Evolutionary conservation across 30 jellyfish, hydroid and myxozoan genomes (phyloP).

Genomic region (Mastigias papua): DNA sequence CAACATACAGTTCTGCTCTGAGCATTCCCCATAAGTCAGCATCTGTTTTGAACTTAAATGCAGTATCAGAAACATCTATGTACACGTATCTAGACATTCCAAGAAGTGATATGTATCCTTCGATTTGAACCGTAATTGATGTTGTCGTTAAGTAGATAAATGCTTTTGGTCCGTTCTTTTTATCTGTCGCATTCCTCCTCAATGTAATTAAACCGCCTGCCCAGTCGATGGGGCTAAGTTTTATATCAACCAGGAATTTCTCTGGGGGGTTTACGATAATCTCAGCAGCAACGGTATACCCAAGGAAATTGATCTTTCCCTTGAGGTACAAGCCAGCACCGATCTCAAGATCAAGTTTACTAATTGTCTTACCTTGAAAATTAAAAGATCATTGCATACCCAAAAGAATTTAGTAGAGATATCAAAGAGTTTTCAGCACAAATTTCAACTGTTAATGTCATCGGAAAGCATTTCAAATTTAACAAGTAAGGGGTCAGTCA

Average conservation of each 20-base stretch:
- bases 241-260: constrained; percentile 52
- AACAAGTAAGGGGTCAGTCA: too few relatives aligned
- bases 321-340: constrained; percentile 72
- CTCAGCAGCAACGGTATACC: constrained; percentile 60
- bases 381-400: neutral
- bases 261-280: constrained; percentile 27
- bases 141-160: constrained; percentile 25
- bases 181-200: constrained; percentile 46
- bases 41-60: constrained; percentile 41
- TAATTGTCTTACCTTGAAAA: constrained; percentile 52
- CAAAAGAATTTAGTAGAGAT: too few relatives aligned
- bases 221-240: constrained; percentile 78
- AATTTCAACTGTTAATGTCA: too few relatives aligned
- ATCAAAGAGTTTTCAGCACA: too few relatives aligned
- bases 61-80: constrained; percentile 73
- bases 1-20: constrained; percentile 29
- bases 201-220: constrained; percentile 68
- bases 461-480: too few relatives aligned
- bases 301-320: constrained; percentile 75
- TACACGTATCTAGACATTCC: constrained; percentile 55
- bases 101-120: constrained; percentile 70
- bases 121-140: constrained; percentile 63
- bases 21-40: constrained; percentile 61
- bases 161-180: constrained; percentile 67
- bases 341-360: constrained; percentile 57